Evolutionary conservation across 2,113 vertebrate species (phyloP).

Genomic region (Rousettus leschenaultii): DNA sequence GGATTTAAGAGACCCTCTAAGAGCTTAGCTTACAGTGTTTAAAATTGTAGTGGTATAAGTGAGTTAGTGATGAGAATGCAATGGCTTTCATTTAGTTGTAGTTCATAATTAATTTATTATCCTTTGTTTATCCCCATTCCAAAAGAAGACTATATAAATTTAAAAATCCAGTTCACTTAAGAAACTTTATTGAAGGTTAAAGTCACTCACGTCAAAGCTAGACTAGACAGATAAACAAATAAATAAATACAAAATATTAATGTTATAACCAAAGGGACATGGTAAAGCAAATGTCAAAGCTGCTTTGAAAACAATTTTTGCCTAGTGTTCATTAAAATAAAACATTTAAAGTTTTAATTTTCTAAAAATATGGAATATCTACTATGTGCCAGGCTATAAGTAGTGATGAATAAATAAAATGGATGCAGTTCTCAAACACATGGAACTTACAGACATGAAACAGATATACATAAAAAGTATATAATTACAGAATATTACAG

Average conservation of each 20-base stretch:
- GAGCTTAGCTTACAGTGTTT: not conserved
- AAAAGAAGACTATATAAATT: not conserved
- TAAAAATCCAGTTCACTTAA: not conserved
- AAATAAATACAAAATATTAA: not conserved
- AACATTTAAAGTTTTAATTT: not conserved
- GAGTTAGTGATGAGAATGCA: not conserved
- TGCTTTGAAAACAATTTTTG: not conserved
- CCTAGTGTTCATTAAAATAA: not conserved
- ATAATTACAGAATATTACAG: not conserved
- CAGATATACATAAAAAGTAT: not conserved
- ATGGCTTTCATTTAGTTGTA: not conserved
- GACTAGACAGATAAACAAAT: not conserved
- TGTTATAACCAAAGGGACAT: not conserved
- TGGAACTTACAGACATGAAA: not conserved
- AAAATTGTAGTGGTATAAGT: not conserved
- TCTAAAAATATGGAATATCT: not conserved
- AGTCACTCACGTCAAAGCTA: not conserved
- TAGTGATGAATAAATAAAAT: not conserved
- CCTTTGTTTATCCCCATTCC: not conserved
- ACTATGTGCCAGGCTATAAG: not conserved
- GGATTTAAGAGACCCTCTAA: not conserved
- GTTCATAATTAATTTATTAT: not conserved
- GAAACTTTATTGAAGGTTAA: not conserved
- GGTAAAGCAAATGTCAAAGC: not conserved
- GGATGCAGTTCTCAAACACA: accelerated